These are phyloP conservation scores for Rhinolophus ferrumequinum DNA, from an alignment of 2,113 vertebrate species.

Conservation along the genomic window DNA sequence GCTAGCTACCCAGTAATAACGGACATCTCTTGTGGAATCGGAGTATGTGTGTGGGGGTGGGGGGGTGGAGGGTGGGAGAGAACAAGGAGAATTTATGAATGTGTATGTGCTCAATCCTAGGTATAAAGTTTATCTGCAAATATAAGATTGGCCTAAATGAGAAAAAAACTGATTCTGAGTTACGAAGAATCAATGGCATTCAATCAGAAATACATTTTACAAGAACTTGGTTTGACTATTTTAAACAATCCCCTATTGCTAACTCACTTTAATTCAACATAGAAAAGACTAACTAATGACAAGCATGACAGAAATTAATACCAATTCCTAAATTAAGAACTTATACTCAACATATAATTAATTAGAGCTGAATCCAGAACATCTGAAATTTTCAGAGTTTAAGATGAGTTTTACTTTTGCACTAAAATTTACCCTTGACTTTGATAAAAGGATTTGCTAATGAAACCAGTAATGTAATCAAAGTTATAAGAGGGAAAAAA, in stretches of 20 bases:
- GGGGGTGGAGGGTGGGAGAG: no score
- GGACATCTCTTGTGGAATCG: not conserved
- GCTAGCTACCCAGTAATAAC: not conserved
- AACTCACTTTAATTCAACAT: not conserved
- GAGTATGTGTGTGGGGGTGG: not conserved
- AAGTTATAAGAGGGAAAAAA: not conserved
- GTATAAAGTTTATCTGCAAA: not conserved
- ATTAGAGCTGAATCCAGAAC: not conserved
- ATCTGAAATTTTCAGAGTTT: not conserved
- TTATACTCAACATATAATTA: not conserved
- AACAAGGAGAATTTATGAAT: not conserved
- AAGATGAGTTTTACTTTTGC: slow-evolving; percentile 23
- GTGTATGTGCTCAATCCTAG: not conserved
- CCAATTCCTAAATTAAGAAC: slow-evolving; percentile 32
- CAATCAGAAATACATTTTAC: slow-evolving; percentile 2
- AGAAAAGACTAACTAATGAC: not conserved
- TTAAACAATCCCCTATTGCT: not conserved
- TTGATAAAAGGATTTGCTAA: not conserved
- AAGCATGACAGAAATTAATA: not conserved
- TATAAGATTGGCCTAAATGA: not conserved
- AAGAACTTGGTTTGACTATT: not conserved
- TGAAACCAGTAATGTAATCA: not conserved
- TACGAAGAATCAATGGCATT: not conserved
- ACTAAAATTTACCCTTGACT: slow-evolving; percentile 42
- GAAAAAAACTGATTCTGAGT: not conserved